Conservation (phyloP, 2,888 invertebrate genomes). For the Cylindroiulus punctatus region DNA sequence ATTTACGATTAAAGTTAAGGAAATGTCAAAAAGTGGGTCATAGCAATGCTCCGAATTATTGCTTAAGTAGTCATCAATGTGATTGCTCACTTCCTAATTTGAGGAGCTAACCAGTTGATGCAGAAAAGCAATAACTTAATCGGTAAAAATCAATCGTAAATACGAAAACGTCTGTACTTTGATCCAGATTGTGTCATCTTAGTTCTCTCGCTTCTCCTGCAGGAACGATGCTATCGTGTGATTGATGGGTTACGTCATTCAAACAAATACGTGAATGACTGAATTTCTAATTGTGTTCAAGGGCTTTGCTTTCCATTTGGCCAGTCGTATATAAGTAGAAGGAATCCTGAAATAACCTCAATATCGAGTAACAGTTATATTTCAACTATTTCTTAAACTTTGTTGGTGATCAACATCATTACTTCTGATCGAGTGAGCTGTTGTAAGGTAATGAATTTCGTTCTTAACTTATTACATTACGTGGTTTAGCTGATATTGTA, state of each 20-base stretch:
- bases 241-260: conserved; percentile 2
- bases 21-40: neutral
- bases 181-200: neutral
- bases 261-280: neutral
- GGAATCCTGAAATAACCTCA: neutral
- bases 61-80: neutral
- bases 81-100: neutral
- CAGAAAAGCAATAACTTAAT: neutral
- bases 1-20: neutral
- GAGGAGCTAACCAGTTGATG: neutral
- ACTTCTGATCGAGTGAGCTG: no score
- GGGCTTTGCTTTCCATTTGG: neutral
- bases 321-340: neutral
- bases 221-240: neutral
- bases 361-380: neutral
- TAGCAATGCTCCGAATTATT: neutral
- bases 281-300: neutral
- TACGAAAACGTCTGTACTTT: neutral
- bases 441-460: no score
- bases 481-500: no score
- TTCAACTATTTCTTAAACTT: neutral
- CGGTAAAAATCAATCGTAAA: neutral
- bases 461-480: no score
- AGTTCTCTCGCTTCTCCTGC: neutral
- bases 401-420: no score